These are phyloP conservation scores for Oligia strigilis DNA, from an alignment of 2,888 invertebrate genomes.

Conservation along the genomic window DNA sequence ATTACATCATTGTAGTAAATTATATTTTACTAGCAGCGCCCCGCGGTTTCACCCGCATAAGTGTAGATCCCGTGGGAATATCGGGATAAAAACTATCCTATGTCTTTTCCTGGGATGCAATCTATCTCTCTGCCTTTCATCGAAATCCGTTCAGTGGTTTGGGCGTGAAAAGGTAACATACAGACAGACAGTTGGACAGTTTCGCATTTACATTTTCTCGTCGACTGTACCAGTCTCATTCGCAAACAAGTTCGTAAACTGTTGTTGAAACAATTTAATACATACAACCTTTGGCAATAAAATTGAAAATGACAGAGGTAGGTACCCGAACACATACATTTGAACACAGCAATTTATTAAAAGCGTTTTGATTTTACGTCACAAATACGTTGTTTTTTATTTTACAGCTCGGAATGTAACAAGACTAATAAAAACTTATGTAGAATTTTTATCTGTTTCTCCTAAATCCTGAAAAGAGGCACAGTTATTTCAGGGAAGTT, in stretches of 20 bases:
- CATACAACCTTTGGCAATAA: slow-evolving; percentile 41
- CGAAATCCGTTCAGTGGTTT: too few relatives aligned
- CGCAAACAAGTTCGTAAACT: slow-evolving; percentile 49
- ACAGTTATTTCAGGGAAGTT: neutral
- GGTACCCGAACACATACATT: neutral
- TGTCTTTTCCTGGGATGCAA: too few relatives aligned
- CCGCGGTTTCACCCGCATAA: too few relatives aligned
- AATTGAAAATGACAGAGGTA: slow-evolving; percentile 45
- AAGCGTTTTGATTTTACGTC: slow-evolving; percentile 43
- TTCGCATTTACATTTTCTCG: neutral
- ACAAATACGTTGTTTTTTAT: slow-evolving; percentile 30
- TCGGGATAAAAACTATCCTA: too few relatives aligned
- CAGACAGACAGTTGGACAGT: too few relatives aligned
- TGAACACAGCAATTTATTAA: slow-evolving; percentile 38
- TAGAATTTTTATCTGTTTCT: slow-evolving; percentile 21
- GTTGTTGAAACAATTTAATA: slow-evolving; percentile 47
- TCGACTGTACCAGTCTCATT: slow-evolving; percentile 18
- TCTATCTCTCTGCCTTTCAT: too few relatives aligned
- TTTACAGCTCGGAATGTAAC: slow-evolving; percentile 30
- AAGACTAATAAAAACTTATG: slow-evolving; percentile 23
- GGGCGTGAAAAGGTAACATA: too few relatives aligned
- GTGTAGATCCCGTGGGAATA: too few relatives aligned
- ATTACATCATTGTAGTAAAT: neutral
- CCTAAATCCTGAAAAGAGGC: neutral
- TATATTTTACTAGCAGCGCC: neutral